Percentiles rank a stretch among this genome's conserved stretches.
phyloP scores from a whole-genome alignment of 2,113 vertebrate genomes.

The Corythornis cristatus region DNA sequence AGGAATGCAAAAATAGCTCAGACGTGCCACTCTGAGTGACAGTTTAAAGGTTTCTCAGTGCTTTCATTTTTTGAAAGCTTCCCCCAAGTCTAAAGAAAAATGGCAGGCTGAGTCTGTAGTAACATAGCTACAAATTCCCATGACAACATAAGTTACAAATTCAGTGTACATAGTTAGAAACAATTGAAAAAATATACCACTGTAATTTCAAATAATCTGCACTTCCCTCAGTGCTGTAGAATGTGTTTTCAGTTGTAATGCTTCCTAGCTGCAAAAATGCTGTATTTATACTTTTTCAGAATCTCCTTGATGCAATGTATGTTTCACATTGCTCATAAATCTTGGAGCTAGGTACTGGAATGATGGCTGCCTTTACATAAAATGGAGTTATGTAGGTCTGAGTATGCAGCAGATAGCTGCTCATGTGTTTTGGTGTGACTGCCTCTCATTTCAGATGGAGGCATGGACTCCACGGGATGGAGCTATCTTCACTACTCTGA shows the following conservation, averaged over 20 bases:
- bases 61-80: not conserved
- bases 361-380: not conserved
- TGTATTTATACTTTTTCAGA: not conserved
- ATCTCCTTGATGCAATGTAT: not conserved
- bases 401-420: not conserved
- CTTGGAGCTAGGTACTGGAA: not conserved
- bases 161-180: not conserved
- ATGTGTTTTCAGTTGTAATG: accelerated
- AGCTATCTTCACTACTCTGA: not conserved
- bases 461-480: not conserved
- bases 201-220: not conserved
- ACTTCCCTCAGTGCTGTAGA: not conserved
- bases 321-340: accelerated
- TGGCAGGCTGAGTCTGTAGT: not conserved
- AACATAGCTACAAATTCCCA: accelerated
- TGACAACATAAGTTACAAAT: not conserved
- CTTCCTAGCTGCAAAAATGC: not conserved
- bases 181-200: not conserved
- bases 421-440: not conserved
- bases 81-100: not conserved
- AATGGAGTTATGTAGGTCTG: not conserved
- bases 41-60: not conserved
- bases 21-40: not conserved
- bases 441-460: not conserved
- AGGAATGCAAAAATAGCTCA: not conserved